Conservation (phyloP, 2,113 vertebrate genomes). For the Tetraodon nigroviridis region DNA sequence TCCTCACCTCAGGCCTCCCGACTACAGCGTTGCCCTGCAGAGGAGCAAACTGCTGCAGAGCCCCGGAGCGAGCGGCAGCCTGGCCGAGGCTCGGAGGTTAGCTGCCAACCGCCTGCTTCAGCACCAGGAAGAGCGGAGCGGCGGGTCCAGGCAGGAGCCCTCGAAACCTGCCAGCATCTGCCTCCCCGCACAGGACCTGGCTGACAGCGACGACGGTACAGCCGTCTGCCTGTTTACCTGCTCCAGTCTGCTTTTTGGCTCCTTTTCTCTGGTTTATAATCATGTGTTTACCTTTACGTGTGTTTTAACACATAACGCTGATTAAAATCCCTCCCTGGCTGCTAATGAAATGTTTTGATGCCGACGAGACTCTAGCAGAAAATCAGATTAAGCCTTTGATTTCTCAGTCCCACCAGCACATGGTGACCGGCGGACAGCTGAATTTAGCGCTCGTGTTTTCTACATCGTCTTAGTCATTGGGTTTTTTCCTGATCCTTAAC, state of each 20-base stretch:
- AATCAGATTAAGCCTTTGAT: too few relatives aligned
- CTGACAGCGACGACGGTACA: conserved; percentile 92
- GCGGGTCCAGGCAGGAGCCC: conserved; percentile 63
- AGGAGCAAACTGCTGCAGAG: conserved; percentile 89
- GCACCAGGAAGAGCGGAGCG: conserved; percentile 37
- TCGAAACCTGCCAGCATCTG: conserved; percentile 60
- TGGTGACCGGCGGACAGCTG: too few relatives aligned
- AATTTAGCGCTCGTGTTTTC: too few relatives aligned
- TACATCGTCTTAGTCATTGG: too few relatives aligned
- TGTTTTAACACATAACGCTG: too few relatives aligned
- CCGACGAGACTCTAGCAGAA: too few relatives aligned
- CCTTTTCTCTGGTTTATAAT: too few relatives aligned
- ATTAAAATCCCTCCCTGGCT: too few relatives aligned
- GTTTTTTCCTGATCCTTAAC: too few relatives aligned
- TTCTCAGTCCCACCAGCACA: too few relatives aligned
- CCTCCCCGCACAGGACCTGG: conserved; percentile 60
- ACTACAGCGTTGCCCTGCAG: conserved; percentile 96
- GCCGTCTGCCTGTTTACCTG: neutral
- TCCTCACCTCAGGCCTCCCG: conserved; percentile 88
- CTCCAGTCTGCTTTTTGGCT: neutral
- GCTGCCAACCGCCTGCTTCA: conserved; percentile 44
- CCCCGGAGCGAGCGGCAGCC: conserved; percentile 71
- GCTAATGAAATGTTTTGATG: too few relatives aligned
- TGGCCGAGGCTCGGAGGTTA: conserved; percentile 75
- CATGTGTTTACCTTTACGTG: too few relatives aligned